A percentile compares a stretch with the other conserved stretches of the same genome.
These are phyloP conservation scores for Botrylloides violaceus DNA, from an alignment of 23 tunicate species.

Conservation along the genomic window DNA sequence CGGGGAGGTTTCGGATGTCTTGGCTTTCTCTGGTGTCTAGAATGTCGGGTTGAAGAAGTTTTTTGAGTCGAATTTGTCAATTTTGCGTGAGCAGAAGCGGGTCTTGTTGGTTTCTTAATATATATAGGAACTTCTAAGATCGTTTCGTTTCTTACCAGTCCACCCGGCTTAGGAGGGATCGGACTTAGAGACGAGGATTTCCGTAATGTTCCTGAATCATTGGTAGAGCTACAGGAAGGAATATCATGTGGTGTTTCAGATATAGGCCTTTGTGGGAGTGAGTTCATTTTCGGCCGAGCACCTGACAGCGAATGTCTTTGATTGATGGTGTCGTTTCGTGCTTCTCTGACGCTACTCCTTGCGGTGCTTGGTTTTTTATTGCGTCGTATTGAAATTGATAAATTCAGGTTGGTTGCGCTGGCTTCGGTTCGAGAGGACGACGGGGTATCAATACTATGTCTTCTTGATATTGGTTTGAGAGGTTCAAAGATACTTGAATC, in stretches of 20 bases:
- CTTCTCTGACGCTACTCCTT: not conserved
- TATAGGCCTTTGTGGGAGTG: no score
- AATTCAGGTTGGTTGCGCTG: not conserved
- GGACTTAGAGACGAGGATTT: not conserved
- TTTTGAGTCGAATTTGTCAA: not conserved
- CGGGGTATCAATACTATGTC: not conserved
- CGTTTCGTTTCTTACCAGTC: slow-evolving; percentile 12
- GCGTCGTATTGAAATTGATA: not conserved
- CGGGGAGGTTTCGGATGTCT: slow-evolving; percentile 5
- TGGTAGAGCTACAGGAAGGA: not conserved
- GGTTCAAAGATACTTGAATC: not conserved
- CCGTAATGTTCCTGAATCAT: not conserved
- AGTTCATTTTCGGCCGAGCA: not conserved
- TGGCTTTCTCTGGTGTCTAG: not conserved
- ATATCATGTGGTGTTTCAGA: not conserved
- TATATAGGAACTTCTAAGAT: slow-evolving; percentile 15
- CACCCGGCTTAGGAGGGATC: not conserved
- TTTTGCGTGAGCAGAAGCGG: not conserved
- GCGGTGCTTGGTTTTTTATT: not conserved
- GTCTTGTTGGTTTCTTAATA: not conserved
- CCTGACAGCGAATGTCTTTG: not conserved
- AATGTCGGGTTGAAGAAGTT: not conserved
- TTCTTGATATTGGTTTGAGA: slow-evolving; percentile 16
- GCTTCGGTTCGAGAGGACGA: not conserved
- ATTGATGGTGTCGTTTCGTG: not conserved